Base-by-base conservation (phyloP, 1,140 invertebrate genomes). In the Hylaeus anthracinus region DNA sequence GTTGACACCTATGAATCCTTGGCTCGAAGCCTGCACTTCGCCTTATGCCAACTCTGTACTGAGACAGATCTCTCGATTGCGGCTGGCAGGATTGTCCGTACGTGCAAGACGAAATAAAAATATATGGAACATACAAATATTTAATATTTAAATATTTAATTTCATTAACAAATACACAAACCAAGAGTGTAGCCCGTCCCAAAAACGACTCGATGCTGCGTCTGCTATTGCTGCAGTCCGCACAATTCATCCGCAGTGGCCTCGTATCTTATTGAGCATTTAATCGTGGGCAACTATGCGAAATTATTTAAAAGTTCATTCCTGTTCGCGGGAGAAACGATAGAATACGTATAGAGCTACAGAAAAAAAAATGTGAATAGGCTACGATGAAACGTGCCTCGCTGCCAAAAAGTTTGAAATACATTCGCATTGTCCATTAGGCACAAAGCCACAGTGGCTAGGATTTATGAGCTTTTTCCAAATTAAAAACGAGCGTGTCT, bases 201-300 rank as follows among this genome's bases (percentile, higher is more conserved):
- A 14, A 43, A 45, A 37, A 72, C 26, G 10, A 60, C 51, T 61
- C 51, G 14, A 67, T 64, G 58, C 58, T 37, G 58, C 63, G 26
- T 26, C 26, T 5, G 5, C 60, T 39, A 2, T 39, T 12, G n/a
- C 45, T 65, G 67, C 43, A 55, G 43, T 66, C 9, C 61, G 73
- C 51, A 45, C 48, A 69, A 76, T 53, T 76, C 39, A 69, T 51
- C 72, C 66, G 73, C 66, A 81, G 72, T 72, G 73, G 60, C 60
- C 73, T 74, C 41, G 60, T 58, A n/a, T 66, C 48, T 71, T 12
- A 41, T 63, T 37, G 71, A n/a, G 45, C 71, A 5, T 63, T 73
- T 63, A 61, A 73, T 63, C 26, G 45, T 15, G 26, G 26, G 2
- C 12, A 14, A 63, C 26, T 45, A 26, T 5, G 45, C 6, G 72